A percentile compares a stretch with the other conserved stretches of the same genome.
Conservation (phyloP, 2,888 invertebrate genomes). For the Apamea crenata region DNA sequence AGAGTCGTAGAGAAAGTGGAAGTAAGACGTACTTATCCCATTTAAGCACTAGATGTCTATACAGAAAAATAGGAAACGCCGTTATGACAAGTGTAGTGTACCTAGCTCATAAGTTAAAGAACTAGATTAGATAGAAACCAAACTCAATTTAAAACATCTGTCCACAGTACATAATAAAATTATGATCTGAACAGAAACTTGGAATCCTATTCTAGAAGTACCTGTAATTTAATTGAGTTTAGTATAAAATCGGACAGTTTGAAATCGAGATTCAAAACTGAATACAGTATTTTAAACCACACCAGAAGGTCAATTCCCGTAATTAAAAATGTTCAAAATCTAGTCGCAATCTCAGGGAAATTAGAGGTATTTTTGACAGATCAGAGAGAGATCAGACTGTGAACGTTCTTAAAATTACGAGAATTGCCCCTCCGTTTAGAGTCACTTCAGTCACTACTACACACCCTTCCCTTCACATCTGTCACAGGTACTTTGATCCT, state of each 20-base stretch:
- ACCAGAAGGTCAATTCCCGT: not conserved
- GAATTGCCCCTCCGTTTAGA: not conserved
- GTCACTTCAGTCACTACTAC: not conserved
- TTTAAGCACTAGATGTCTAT: not conserved
- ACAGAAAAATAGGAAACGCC: not conserved
- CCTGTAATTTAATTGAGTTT: not conserved
- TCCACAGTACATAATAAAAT: not conserved
- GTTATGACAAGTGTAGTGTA: no score
- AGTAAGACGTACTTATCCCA: no score
- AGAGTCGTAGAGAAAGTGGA: conserved; percentile 10
- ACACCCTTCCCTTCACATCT: not conserved
- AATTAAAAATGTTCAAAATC: no score
- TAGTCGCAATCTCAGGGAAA: no score
- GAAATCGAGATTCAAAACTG: not conserved
- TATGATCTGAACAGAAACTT: not conserved
- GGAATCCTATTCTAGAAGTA: not conserved
- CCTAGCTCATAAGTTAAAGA: not conserved
- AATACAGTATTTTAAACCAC: not conserved
- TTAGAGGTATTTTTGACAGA: no score
- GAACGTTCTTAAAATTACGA: no score
- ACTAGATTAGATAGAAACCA: no score
- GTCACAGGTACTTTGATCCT: not conserved
- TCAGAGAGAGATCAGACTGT: no score
- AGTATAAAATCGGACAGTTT: not conserved
- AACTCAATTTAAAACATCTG: not conserved